Evolutionary conservation across 2,113 vertebrate genomes (phyloP), one percentile per base, ranked within the genome.

Genomic region (Chamaetylas fuelleborni): DNA sequence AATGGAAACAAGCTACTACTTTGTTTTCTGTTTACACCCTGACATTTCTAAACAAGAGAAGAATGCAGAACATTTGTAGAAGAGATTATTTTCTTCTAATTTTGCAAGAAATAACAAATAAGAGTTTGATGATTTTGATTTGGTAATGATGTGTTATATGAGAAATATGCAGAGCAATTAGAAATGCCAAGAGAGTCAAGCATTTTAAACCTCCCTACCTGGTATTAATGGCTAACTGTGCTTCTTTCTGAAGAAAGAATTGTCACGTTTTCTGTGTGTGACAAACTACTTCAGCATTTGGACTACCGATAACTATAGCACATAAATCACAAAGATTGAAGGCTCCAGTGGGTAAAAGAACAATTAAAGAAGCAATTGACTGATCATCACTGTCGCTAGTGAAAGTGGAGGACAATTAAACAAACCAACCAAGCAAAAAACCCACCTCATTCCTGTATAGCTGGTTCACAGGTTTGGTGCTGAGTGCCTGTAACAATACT

Each of bases 1-100:
- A 65, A 82, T 76, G 51, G 80, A 86, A 96, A 98, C 97, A 98
- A 95, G 93, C 95, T 85, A 43, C 67, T 96, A 97, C 97, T 98
- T 97, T 97, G 97, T 98, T 97, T 97, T 97, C 86, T 48, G 53
- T 86, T 95, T 95, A 78, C 61, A 61, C 78, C 38, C 65, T 95
- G 97, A 93, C 97, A 97, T 97, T 97, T 97, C 96, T 96, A 95
- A 92, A 93, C 81, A 86, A 86, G 81, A 81, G 18, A 40, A 95
- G 89, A 96, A 97, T 93, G 92, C 81, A 67, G 69, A 95, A 43
- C 5, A 62, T 88, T 86, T 74, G 54, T 25, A 82, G 54, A 93
- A 87, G 33, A 69, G 9, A 87, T 38, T 22, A 8, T 65, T 82
- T 92, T 78, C 43, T 88, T 58, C 38, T 64, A 53, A 60, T 65